Percentiles rank a stretch among this genome's conserved stretches.
Conservation (phyloP, 2,888 invertebrate species). For the Drosophila cognata region DNA sequence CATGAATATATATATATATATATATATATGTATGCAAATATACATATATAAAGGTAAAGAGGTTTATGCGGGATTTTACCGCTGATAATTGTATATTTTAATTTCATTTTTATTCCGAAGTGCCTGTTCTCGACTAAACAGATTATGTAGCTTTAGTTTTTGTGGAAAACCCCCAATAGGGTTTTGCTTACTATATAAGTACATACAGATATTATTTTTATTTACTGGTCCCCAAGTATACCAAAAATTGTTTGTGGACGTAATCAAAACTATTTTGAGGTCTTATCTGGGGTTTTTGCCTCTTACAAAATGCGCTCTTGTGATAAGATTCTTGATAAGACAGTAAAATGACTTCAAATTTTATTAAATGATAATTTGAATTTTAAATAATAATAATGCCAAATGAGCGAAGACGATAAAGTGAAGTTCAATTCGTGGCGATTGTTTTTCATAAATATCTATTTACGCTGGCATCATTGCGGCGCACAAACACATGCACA, state of each 20-base stretch:
- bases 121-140: conserved; percentile 15
- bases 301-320: conserved; percentile 64
- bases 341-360: conserved; percentile 35
- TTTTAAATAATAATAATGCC: conserved; percentile 59
- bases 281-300: conserved; percentile 59
- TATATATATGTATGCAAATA: not conserved
- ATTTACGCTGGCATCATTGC: conserved; percentile 26
- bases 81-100: conserved; percentile 16
- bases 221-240: not conserved
- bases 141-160: conserved; percentile 27
- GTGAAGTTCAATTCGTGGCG: conserved; percentile 1
- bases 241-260: conserved; percentile 9
- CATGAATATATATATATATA: not conserved
- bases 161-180: conserved; percentile 18
- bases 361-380: conserved; percentile 63
- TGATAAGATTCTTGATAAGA: conserved; percentile 72
- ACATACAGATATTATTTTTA: conserved; percentile 23
- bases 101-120: conserved; percentile 45
- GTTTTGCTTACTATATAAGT: conserved; percentile 17
- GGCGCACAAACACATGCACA: conserved; percentile 8
- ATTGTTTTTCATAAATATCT: conserved; percentile 23
- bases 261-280: conserved; percentile 69
- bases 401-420: conserved; percentile 40
- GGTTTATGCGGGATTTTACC: conserved; percentile 48
- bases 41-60: conserved; percentile 5